Percentiles rank a stretch among this genome's conserved stretches.
Conservation (phyloP, 1,140 invertebrate genomes). For the Nasonia giraulti region DNA sequence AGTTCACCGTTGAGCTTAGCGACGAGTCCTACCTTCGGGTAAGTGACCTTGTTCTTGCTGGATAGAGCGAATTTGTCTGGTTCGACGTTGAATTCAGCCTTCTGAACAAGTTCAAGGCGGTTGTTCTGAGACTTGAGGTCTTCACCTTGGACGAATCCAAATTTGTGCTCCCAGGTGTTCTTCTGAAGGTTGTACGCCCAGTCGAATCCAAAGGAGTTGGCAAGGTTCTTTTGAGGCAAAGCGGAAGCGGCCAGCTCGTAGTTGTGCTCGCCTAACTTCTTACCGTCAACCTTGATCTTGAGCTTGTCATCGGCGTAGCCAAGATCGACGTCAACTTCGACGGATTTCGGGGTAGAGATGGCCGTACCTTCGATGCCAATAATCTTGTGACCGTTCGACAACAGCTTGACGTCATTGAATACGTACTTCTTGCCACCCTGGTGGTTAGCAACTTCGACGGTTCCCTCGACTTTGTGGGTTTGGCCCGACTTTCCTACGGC, state of each 20-base stretch:
- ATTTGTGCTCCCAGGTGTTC: conserved; percentile 68
- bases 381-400: conserved; percentile 68
- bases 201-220: conserved; percentile 77
- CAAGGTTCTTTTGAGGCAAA: conserved; percentile 72
- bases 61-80: conserved; percentile 64
- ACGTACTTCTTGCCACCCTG: conserved; percentile 74
- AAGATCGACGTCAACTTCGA: conserved; percentile 74
- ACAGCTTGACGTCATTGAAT: conserved; percentile 77
- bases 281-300: conserved; percentile 68
- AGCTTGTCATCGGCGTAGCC: conserved; percentile 74
- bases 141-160: conserved; percentile 78
- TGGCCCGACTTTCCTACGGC: conserved; percentile 61
- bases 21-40: conserved; percentile 74
- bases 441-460: conserved; percentile 73
- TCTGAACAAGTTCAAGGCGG: conserved; percentile 74
- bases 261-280: conserved; percentile 52
- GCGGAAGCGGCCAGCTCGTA: conserved; percentile 59
- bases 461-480: conserved; percentile 75
- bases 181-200: conserved; percentile 68
- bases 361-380: conserved; percentile 75
- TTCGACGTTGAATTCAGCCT: conserved; percentile 66
- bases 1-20: conserved; percentile 74
- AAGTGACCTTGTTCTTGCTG: conserved; percentile 73
- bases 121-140: conserved; percentile 77
- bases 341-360: conserved; percentile 64